Evolutionary conservation across 2,113 vertebrate species (phyloP).

Genomic region (Collichthys lucidus): DNA sequence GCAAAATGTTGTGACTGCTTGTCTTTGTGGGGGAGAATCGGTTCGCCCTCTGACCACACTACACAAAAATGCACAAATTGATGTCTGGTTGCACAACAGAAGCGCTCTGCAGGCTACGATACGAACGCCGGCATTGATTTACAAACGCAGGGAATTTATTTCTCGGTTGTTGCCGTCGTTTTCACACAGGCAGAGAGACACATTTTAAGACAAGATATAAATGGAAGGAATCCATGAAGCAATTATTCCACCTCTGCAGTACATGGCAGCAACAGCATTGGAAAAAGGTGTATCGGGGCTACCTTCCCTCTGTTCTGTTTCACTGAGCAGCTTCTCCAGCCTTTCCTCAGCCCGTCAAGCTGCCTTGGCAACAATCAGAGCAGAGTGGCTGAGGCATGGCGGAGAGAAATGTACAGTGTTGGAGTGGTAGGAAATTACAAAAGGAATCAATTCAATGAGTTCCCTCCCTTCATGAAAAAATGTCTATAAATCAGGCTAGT

Average conservation of each 20-base stretch:
- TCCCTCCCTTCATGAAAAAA: slow-evolving; percentile 57
- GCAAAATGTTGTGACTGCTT: slow-evolving; percentile 26
- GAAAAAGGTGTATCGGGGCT: slow-evolving; percentile 66
- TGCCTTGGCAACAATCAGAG: slow-evolving; percentile 71
- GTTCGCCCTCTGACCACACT: slow-evolving; percentile 19
- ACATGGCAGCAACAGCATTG: slow-evolving; percentile 57
- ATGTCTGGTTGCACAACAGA: slow-evolving; percentile 16
- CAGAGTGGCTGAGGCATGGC: slow-evolving; percentile 59
- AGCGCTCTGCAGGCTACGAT: slow-evolving; percentile 32
- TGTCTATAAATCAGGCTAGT: slow-evolving; percentile 71
- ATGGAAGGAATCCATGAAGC: slow-evolving; percentile 60
- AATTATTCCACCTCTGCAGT: slow-evolving; percentile 69
- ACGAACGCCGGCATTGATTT: slow-evolving; percentile 66
- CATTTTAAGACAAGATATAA: slow-evolving; percentile 65
- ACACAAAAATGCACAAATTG: slow-evolving; percentile 31
- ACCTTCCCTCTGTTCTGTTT: slow-evolving; percentile 64
- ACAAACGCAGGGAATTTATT: slow-evolving; percentile 45
- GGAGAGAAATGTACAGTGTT: slow-evolving; percentile 66
- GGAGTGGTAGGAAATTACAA: slow-evolving; percentile 74
- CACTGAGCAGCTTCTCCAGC: slow-evolving; percentile 64
- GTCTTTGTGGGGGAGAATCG: slow-evolving; percentile 3
- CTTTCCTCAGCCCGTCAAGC: slow-evolving; percentile 64
- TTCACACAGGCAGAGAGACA: slow-evolving; percentile 42
- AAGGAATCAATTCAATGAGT: slow-evolving; percentile 74
- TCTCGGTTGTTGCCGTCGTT: slow-evolving; percentile 32